Evolutionary conservation across 2,888 invertebrate species (phyloP).

Genomic region (Malthinus flaveolus): DNA sequence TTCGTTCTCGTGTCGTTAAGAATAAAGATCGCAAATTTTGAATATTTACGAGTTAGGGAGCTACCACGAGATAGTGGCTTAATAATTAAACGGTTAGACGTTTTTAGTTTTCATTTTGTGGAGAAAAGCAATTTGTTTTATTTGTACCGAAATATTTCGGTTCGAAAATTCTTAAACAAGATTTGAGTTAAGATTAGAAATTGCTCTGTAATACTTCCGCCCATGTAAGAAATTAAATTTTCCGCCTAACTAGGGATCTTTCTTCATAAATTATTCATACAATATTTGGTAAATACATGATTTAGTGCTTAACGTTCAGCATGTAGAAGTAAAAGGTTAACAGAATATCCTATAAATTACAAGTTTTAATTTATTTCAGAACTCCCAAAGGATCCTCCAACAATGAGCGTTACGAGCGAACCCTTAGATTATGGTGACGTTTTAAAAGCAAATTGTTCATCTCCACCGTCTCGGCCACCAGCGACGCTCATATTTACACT

Average conservation of each 20-base stretch:
- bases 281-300: constrained; percentile 6
- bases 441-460: constrained; percentile 77
- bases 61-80: no score
- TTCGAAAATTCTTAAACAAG: not conserved
- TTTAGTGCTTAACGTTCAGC: not conserved
- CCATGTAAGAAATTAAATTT: constrained; percentile 3
- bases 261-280: constrained; percentile 4
- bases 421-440: constrained; percentile 77
- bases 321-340: constrained; percentile 3
- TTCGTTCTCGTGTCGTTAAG: no score
- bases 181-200: not conserved
- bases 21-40: no score
- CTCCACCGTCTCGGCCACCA: constrained; percentile 73
- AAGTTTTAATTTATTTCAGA: constrained; percentile 57
- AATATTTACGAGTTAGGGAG: no score
- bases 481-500: constrained; percentile 75
- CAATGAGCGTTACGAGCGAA: constrained; percentile 70
- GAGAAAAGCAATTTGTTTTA: no score
- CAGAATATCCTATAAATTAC: constrained; percentile 10
- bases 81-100: no score
- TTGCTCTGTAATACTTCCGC: constrained; percentile 1
- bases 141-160: not conserved
- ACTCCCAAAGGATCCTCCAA: constrained; percentile 69
- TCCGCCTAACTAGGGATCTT: not conserved
- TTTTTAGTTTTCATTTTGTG: no score